phyloP scores from a whole-genome alignment of 37 sponge, comb jelly and placozoan genomes.

The Crambe crambe region DNA sequence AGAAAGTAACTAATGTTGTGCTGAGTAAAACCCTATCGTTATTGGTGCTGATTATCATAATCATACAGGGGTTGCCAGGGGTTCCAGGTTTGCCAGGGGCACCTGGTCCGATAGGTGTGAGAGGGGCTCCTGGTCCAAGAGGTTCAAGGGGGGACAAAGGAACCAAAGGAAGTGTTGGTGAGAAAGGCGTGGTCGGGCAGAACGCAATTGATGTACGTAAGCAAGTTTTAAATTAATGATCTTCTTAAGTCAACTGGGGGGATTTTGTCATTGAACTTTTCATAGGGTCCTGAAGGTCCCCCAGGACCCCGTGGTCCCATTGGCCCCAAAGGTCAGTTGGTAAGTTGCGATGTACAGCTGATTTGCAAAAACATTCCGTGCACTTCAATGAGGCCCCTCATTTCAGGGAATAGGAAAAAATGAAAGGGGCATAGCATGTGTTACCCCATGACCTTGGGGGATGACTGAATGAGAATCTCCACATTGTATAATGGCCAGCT shows the following conservation, averaged over 20 bases:
- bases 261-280: background rate
- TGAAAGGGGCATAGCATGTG: too few species aligned
- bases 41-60: background rate
- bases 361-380: too few species aligned
- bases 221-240: background rate
- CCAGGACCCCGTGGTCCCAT: background rate
- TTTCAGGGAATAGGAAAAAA: too few species aligned
- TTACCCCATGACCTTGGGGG: too few species aligned
- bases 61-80: conserved; percentile 19
- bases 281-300: conserved; percentile 16
- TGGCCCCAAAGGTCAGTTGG: conserved; percentile 34
- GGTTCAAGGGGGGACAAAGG: conserved; percentile 32
- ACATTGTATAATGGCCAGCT: too few species aligned
- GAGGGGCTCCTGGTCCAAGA: conserved; percentile 3
- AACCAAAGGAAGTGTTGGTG: conserved; percentile 4
- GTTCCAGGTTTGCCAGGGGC: conserved; percentile 37
- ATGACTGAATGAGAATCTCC: too few species aligned
- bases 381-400: too few species aligned
- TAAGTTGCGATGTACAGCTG: conserved; percentile 8
- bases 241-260: background rate
- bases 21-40: too few species aligned
- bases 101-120: conserved; percentile 21
- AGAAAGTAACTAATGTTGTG: conserved; percentile 10
- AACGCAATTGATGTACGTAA: conserved; percentile 18
- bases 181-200: conserved; percentile 18